Percentiles rank a stretch among this genome's conserved stretches.
Evolutionary conservation across 1,140 invertebrate species (phyloP).

Genomic region (Aradophagus sp.): DNA sequence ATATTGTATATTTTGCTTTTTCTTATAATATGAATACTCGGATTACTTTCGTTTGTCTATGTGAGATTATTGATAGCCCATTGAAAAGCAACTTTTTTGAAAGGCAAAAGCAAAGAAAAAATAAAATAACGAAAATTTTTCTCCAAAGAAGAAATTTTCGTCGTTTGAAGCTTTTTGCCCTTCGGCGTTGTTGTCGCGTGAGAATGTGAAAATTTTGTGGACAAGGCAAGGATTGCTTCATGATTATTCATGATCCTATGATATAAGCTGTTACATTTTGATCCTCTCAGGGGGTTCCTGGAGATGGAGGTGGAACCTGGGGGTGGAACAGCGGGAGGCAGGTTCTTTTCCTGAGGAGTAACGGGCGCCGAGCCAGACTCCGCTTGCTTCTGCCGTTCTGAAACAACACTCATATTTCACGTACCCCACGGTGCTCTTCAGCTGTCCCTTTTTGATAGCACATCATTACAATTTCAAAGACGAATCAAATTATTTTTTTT

Average conservation of each 20-base stretch:
- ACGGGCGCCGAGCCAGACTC: conserved; percentile 74
- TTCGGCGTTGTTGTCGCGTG: conserved; percentile 8
- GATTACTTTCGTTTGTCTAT: conserved; percentile 17
- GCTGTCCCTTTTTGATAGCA: conserved; percentile 22
- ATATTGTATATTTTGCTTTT: not conserved
- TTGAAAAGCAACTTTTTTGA: conserved; percentile 6
- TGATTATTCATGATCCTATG: conserved; percentile 60
- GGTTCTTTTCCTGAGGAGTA: conserved; percentile 72
- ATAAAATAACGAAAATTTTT: no score
- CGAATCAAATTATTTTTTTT: no score
- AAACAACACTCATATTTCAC: conserved; percentile 74
- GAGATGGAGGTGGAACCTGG: conserved; percentile 75
- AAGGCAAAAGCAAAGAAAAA: not conserved
- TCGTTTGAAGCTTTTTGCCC: conserved; percentile 6
- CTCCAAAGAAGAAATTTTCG: no score
- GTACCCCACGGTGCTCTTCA: conserved; percentile 61
- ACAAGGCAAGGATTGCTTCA: conserved; percentile 54
- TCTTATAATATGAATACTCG: not conserved
- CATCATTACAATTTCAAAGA: not conserved
- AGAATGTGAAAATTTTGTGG: conserved; percentile 44
- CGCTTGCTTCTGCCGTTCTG: conserved; percentile 75
- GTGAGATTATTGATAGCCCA: conserved; percentile 1
- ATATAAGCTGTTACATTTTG: conserved; percentile 82
- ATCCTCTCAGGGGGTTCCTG: conserved; percentile 85
- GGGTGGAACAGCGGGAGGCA: conserved; percentile 73